Base-by-base conservation (phyloP, 2,888 invertebrate genomes). In the Eumerus sabulonum region DNA sequence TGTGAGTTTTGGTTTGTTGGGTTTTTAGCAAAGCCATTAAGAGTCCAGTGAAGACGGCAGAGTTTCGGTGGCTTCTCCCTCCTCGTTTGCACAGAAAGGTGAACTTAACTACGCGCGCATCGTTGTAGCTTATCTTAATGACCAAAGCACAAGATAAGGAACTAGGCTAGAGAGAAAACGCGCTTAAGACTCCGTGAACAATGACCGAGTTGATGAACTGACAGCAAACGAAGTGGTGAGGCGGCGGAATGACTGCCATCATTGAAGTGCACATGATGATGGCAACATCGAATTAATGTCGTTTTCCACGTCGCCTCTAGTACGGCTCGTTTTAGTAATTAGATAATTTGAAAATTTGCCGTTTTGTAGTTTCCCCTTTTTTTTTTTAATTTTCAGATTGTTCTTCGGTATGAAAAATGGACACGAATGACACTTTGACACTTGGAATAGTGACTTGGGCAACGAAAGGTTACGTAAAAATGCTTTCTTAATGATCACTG, bases 31-130 rank as follows among this genome's bases (percentile, higher is more conserved):
- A 51, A 73, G 73, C 73, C 77, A 77, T 77, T 77, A 77, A 68
- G 7, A 7, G 27, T 27, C 7, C 27, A 7, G 54, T n/a, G n/a
- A n/a, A n/a, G n/a, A n/a, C n/a, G n/a, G n/a, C n/a, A n/a, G n/a
- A n/a, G n/a, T n/a, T n/a, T n/a, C 54, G 14, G 18, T 18, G 36
- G 42, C 54, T 14, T 62, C 70, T 60, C 62, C 36, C 56, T 59
- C 9, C 5, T 44, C 44, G 56, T 54, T 63, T 63, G 40, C 70
- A 76, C 48, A 70, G 40, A 73, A 73, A 77, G 72, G 73, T 77
- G 77, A 73, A 68, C 67, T 77, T 77, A 77, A 77, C 73, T 77
- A 73, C 40, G 72, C 77, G 53, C 67, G 67, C 67, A 59, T 60
- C 63, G 62, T 54, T 51, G 27, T 11, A 44, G 73, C 62, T 77